phyloP scores from a whole-genome alignment of 2,113 vertebrate genomes.

The Corynorhinus townsendii region DNA sequence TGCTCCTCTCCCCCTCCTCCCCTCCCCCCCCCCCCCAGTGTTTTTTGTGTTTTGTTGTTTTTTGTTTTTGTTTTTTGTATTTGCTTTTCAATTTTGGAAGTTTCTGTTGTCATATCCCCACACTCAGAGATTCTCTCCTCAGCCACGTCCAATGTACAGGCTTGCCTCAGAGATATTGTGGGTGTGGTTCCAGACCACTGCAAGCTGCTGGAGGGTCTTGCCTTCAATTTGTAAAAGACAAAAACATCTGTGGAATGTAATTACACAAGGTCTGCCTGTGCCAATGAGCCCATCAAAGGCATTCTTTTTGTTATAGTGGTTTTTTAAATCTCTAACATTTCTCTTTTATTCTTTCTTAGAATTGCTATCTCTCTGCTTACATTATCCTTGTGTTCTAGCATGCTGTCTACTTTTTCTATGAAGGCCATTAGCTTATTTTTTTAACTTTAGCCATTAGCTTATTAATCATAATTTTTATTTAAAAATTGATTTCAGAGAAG shows the following conservation, averaged over 20 bases:
- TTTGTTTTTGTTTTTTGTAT: not conserved
- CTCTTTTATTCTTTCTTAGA: not conserved
- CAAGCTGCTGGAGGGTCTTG: not conserved
- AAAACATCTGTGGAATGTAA: no score
- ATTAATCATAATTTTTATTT: not conserved
- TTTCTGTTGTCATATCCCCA: not conserved
- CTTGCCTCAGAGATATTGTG: rapidly evolving
- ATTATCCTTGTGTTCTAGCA: not conserved
- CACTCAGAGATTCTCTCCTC: not conserved
- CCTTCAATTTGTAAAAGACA: not conserved
- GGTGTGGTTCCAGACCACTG: no score
- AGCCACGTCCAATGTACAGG: not conserved
- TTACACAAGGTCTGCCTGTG: not conserved
- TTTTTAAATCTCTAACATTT: not conserved
- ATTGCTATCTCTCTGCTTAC: not conserved
- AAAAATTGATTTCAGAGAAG: no score
- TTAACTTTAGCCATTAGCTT: not conserved
- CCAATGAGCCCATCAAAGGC: not conserved
- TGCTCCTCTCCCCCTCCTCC: no score
- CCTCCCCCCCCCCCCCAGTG: no score
- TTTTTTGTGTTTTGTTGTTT: not conserved
- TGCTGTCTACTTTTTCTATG: not conserved
- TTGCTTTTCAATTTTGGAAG: not conserved
- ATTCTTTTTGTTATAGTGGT: not conserved
- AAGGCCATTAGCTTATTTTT: not conserved